phyloP scores from a whole-genome alignment of 1,140 invertebrate species.

The Trichonephila inaurata region DNA sequence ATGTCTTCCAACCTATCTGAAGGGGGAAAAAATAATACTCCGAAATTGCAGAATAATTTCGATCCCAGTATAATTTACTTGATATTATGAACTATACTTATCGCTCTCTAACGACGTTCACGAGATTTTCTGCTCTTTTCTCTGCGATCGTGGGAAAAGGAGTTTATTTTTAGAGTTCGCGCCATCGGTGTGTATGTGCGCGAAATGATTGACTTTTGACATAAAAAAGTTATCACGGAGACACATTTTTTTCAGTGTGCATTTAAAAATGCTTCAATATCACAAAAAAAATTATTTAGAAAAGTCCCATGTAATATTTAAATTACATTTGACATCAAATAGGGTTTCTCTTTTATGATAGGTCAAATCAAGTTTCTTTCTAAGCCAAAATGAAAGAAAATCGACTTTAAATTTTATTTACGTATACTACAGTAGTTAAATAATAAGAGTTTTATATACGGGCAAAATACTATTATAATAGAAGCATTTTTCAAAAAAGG shows the following conservation, averaged over 20 bases:
- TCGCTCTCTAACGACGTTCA: constrained; percentile 43
- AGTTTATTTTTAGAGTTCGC: constrained; percentile 8
- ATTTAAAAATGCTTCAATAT: neutral
- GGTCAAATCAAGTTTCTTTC: no score
- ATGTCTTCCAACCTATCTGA: constrained; percentile 44
- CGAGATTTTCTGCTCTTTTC: constrained; percentile 47
- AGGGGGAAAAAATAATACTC: constrained; percentile 51
- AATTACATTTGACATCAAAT: no score
- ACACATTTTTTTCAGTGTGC: neutral
- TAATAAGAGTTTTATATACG: no score
- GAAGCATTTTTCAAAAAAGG: no score
- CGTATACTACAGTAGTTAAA: no score
- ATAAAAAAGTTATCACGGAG: neutral
- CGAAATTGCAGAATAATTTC: constrained; percentile 64
- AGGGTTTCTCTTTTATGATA: no score
- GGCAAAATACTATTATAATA: no score
- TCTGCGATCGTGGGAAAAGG: constrained; percentile 9
- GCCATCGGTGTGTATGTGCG: neutral
- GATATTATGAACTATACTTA: constrained; percentile 62
- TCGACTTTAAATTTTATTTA: no score
- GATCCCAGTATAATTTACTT: constrained; percentile 60
- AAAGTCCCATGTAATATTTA: no score
- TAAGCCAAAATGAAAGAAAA: no score
- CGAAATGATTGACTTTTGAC: constrained; percentile 12
- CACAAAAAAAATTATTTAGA: neutral